These are phyloP conservation scores for Sebastolobus alascanus DNA, from an alignment of 2,797 vertebrate species.

Conservation along the genomic window DNA sequence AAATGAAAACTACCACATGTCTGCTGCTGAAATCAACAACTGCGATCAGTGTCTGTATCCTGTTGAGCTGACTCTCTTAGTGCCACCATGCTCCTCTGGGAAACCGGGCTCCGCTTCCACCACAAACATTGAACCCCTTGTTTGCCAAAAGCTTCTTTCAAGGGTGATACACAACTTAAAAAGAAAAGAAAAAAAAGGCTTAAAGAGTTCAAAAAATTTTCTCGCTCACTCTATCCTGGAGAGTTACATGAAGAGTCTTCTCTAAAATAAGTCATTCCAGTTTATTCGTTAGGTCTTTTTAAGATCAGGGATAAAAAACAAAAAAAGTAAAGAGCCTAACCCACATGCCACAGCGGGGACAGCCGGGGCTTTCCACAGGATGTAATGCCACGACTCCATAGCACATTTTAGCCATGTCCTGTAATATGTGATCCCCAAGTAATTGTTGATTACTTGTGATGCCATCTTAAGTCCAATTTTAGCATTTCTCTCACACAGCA, in stretches of 20 bases:
- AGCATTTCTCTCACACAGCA: neutral
- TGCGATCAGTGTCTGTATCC: neutral
- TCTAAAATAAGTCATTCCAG: constrained; percentile 92
- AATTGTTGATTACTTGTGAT: neutral
- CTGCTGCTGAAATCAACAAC: constrained; percentile 36
- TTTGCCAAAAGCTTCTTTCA: constrained; percentile 87
- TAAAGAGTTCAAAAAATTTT: constrained; percentile 90
- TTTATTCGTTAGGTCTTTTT: constrained; percentile 85
- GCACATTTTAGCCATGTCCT: constrained; percentile 19
- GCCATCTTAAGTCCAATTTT: neutral
- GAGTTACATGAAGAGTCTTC: constrained; percentile 95
- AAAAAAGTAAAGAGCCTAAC: constrained; percentile 6
- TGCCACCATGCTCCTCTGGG: constrained; percentile 53
- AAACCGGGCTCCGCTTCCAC: constrained; percentile 83
- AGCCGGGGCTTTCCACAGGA: constrained; percentile 10
- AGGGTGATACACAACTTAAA: constrained; percentile 54
- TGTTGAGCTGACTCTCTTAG: constrained; percentile 60
- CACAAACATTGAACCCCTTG: constrained; percentile 86
- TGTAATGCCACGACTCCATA: neutral
- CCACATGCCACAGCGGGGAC: constrained; percentile 46
- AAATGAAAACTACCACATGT: neutral
- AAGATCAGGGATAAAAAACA: constrained; percentile 35
- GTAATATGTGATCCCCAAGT: neutral
- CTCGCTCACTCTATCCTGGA: constrained; percentile 99
- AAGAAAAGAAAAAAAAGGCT: constrained; percentile 62